phyloP scores from a whole-genome alignment of 2,888 invertebrate genomes.

The Apamea epomidion region DNA sequence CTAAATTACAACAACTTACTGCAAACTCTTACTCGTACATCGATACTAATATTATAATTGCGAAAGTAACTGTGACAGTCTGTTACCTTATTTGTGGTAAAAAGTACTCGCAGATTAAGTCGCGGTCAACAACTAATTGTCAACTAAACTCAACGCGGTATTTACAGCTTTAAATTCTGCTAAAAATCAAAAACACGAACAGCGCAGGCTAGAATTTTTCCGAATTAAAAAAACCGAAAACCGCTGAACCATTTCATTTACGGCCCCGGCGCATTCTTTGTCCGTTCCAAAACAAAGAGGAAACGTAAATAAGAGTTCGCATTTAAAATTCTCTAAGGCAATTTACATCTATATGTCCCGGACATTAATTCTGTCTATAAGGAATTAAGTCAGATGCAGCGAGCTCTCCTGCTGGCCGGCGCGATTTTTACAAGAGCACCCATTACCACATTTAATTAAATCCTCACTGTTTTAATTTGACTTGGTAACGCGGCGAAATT shows the following conservation, averaged over 20 bases:
- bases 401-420: conserved; percentile 71
- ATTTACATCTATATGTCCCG: conserved; percentile 67
- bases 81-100: not conserved
- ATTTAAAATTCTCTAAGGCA: conserved; percentile 68
- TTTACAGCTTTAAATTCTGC: not conserved
- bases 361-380: conserved; percentile 77
- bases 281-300: conserved; percentile 45
- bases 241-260: conserved; percentile 49
- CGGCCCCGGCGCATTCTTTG: conserved; percentile 42
- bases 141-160: not conserved
- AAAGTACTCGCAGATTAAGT: not conserved
- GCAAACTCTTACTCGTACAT: not conserved
- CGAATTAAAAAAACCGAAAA: conserved; percentile 41
- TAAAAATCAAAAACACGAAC: conserved; percentile 2
- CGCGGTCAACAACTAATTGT: not conserved
- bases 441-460: conserved; percentile 89
- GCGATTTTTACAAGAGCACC: conserved; percentile 85
- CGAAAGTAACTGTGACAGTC: no score
- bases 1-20: not conserved
- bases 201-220: conserved; percentile 9
- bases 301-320: conserved; percentile 63
- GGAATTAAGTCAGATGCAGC: conserved; percentile 80
- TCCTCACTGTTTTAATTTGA: conserved; percentile 88
- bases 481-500: conserved; percentile 81
- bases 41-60: no score